Base-by-base conservation (phyloP, 2,797 vertebrate genomes). In the Ficedula albicollis region DNA sequence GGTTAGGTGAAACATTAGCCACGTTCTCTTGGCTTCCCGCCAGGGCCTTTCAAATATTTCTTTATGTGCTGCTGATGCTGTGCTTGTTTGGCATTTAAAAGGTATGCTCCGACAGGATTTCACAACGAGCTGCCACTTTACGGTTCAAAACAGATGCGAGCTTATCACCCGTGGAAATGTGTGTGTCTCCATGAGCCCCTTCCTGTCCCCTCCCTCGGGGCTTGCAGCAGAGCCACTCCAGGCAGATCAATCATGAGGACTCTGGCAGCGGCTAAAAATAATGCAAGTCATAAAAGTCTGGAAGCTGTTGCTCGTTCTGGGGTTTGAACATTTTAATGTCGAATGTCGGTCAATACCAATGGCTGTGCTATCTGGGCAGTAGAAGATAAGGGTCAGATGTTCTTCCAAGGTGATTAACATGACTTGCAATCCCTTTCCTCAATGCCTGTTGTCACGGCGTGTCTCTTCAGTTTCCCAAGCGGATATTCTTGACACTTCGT, bases 1-100 rank as follows among this genome's bases (percentile, higher is more conserved):
- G 97, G 91, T 97, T 97, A 97, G 97, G 98, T 97, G 96, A 98
- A 98, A 98, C 93, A 96, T 98, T 98, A 98, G 96, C 98, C 95
- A 74, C 7, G 30, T 94, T 90, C 96, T 88, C 93, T 91, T 98
- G 98, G 97, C 97, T 82, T 74, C 36, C 66, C 75, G 93, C 97
- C 98, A 97, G 90, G 56, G 83, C 93, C 97, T 97, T 97, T 97
- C 97, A 98, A 97, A 97, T 95, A 98, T 97, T 98, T 96, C 97
- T 98, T 97, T 97, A 97, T 98, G 97, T 95, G 94, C 94, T 95
- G 97, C 84, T 51, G 89, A 90, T 95, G 70, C 92, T 89, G 83
- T 81, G 94, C 93, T 97, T 94, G 95, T 96, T 97, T 97, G 97
- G 97, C 92, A 90, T 96, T 95, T 89, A 58, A 84, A 87, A 94